phyloP scores from a whole-genome alignment of 2,888 invertebrate genomes.

The Drepanosiphum platanoidis region DNA sequence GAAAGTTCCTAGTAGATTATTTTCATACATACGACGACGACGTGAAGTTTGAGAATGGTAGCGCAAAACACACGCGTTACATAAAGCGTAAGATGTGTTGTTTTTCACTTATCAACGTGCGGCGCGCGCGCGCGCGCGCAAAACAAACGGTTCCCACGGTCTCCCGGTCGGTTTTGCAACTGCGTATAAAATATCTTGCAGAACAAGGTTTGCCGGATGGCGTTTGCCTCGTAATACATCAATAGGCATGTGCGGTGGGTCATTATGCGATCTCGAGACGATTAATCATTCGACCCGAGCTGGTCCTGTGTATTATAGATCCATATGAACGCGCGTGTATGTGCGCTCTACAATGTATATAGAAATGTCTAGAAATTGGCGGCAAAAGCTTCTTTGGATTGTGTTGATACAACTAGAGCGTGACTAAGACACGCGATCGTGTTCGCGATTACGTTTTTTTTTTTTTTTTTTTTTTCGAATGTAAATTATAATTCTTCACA shows the following conservation, averaged over 20 bases:
- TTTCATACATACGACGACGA: not conserved
- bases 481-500: conserved; percentile 19
- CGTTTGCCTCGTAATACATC: conserved; percentile 54
- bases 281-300: conserved; percentile 54
- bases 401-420: conserved; percentile 41
- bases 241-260: conserved; percentile 12
- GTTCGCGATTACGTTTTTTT: not conserved
- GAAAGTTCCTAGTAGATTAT: conserved; percentile 20
- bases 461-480: too few relatives aligned
- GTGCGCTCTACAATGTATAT: conserved; percentile 13
- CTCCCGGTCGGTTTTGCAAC: conserved; percentile 48
- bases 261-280: conserved; percentile 53
- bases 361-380: conserved; percentile 22
- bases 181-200: conserved; percentile 43
- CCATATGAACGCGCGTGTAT: not conserved
- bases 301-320: conserved; percentile 29
- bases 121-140: not conserved
- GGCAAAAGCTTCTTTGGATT: conserved; percentile 33
- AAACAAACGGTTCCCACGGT: conserved; percentile 59
- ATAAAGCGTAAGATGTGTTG: conserved; percentile 2
- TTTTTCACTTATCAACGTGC: conserved; percentile 31
- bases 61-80: not conserved
- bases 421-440: conserved; percentile 26
- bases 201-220: conserved; percentile 45
- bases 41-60: not conserved